These are phyloP conservation scores for Sternarchorhynchus goeldii DNA, from an alignment of 2,797 vertebrate species.

Conservation along the genomic window DNA sequence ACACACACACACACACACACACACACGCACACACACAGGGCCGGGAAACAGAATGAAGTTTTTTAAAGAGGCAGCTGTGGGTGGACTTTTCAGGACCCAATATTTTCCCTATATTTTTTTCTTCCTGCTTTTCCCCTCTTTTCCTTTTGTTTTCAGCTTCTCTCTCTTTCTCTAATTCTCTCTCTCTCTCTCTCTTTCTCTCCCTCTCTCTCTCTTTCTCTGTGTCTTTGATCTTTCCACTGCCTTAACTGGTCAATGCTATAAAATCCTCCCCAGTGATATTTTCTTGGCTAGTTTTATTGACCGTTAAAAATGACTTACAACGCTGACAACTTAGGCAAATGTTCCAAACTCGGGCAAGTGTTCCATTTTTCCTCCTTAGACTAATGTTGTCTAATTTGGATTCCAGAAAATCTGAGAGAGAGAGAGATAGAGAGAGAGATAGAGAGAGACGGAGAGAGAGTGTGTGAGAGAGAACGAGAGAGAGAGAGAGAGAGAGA, in stretches of 20 bases:
- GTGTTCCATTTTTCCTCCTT: slow-evolving; percentile 27
- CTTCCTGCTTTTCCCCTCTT: slow-evolving; percentile 38
- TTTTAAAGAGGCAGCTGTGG: slow-evolving; percentile 65
- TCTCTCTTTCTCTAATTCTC: slow-evolving; percentile 22
- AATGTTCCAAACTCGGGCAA: slow-evolving; percentile 39
- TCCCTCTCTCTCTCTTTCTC: slow-evolving; percentile 8
- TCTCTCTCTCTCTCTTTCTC: slow-evolving; percentile 22
- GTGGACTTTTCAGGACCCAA: slow-evolving; percentile 66
- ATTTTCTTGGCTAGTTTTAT: slow-evolving; percentile 53
- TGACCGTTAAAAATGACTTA: slow-evolving; percentile 54
- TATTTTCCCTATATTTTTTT: slow-evolving; percentile 57
- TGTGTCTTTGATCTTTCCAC: slow-evolving; percentile 52
- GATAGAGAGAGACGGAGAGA: not conserved
- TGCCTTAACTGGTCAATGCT: slow-evolving; percentile 48
- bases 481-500: not conserved
- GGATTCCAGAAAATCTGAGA: slow-evolving; percentile 13
- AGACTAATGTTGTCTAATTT: slow-evolving; percentile 17
- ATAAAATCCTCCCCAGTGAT: slow-evolving; percentile 47
- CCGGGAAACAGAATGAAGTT: slow-evolving; percentile 63
- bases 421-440: not conserved
- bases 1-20: slow-evolving; percentile 38
- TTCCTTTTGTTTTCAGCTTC: slow-evolving; percentile 22
- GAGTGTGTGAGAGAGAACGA: too few relatives aligned
- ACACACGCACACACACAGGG: slow-evolving; percentile 51
- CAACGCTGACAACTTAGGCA: slow-evolving; percentile 35